A percentile compares a stretch with the other conserved stretches of the same genome.
These are phyloP conservation scores for Phalacrocorax carbo DNA, from an alignment of 2,113 vertebrate genomes.

Conservation along the genomic window DNA sequence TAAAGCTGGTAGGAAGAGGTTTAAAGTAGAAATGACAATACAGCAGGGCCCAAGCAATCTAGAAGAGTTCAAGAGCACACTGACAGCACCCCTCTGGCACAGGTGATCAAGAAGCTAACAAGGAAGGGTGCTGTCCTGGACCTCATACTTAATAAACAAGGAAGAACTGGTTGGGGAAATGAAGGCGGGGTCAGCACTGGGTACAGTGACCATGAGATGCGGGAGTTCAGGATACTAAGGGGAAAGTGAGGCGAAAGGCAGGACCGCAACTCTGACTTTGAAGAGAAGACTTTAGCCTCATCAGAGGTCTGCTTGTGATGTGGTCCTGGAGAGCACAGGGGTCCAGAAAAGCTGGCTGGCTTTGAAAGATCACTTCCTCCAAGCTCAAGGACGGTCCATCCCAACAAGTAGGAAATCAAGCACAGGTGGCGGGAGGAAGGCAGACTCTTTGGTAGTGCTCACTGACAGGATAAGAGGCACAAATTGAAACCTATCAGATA, in stretches of 20 bases:
- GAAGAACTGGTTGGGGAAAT: not conserved
- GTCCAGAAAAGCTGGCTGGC: not conserved
- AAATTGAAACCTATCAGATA: not conserved
- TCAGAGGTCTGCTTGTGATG: not conserved
- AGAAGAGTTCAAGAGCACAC: not conserved
- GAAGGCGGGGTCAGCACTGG: not conserved
- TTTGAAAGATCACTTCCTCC: not conserved
- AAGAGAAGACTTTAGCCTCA: not conserved
- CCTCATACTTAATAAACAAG: not conserved
- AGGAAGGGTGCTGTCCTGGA: not conserved
- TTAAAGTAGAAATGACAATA: not conserved
- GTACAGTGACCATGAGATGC: not conserved
- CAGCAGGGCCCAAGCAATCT: not conserved
- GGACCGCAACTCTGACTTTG: not conserved
- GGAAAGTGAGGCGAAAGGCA: not conserved
- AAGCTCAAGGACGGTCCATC: not conserved
- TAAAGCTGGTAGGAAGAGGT: not conserved
- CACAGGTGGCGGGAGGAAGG: not conserved
- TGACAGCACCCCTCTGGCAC: not conserved
- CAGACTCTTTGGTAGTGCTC: not conserved
- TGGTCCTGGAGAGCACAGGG: accelerated
- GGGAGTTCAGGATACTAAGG: not conserved
- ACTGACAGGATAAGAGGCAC: not conserved
- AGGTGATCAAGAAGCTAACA: accelerated
- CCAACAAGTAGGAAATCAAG: not conserved